Evolutionary conservation across 2,113 vertebrate genomes (phyloP), one percentile per base, ranked within the genome.

Genomic region (Equus quagga): DNA sequence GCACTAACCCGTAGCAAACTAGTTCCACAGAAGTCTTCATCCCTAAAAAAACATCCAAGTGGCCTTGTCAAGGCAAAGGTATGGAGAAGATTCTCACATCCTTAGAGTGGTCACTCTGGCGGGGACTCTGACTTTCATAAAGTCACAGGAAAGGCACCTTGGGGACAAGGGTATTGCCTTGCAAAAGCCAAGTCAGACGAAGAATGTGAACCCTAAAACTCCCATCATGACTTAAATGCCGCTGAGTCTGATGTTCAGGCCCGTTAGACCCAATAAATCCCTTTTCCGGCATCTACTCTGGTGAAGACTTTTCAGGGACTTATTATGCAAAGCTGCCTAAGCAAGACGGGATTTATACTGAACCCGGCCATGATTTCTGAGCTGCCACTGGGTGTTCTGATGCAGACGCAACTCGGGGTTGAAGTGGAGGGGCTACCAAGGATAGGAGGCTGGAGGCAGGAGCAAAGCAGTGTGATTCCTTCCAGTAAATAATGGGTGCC

Each of bases 241-340:
- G 28, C 82, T 96, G 58, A 24, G 64, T 17, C 85, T 65, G 82
- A 76, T 19, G 60, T 78, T 95, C 83, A 92, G 86, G 80, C 83
- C 83, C 72, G 51, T 56, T 64, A 58, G 89, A 49, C 90, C 80
- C 65, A 89, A 95, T 97, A 97, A 98, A 97, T 97, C 56, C 92
- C 93, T 95, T 95, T 84, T 51, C 84, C 17, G 0, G 51, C 93
- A 76, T 58, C 93, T 86, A 46, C 69, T 56, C 76, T 84, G 86
- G 82, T 85, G 86, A 97, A 83, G 96, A 98, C 93, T 97, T 98
- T 94, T 91, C 96, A 94, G 97, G 83, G 95, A 95, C 95, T 97
- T 97, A 97, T 98, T 98, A 98, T 93, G 97, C 96, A 98, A 98
- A 97, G 97, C 94, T 96, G 75, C 86, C 96, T 98, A 95, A 97